Conservation (phyloP, 2,113 vertebrate genomes). For the Psilopsiagon aymara region DNA sequence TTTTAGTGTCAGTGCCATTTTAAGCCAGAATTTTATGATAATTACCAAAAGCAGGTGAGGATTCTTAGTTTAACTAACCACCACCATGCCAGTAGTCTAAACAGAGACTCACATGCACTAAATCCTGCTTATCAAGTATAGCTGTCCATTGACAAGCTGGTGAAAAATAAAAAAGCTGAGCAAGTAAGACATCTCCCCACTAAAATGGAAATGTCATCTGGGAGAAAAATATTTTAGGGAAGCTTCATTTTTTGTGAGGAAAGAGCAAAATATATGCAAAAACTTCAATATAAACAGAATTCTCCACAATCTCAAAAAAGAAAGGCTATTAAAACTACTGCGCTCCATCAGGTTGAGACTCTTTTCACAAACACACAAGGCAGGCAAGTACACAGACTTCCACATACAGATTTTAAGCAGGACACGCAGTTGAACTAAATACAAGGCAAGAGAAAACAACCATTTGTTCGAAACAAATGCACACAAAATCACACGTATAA, state of each 20-base stretch:
- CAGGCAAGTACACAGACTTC: background rate
- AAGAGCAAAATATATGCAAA: background rate
- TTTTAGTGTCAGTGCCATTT: background rate
- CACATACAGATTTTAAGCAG: background rate
- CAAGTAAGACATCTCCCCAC: background rate
- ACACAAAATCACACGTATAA: accelerated
- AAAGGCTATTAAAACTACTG: background rate
- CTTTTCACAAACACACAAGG: background rate
- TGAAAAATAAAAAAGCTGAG: background rate
- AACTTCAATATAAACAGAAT: background rate
- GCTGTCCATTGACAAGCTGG: background rate
- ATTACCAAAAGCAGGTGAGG: background rate
- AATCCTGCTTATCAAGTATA: background rate
- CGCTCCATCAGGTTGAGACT: background rate
- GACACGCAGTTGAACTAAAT: background rate
- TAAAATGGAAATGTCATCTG: background rate
- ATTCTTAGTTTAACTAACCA: background rate
- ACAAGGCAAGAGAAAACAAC: background rate
- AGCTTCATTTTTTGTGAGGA: background rate
- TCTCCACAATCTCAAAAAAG: background rate
- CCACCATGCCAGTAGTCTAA: background rate
- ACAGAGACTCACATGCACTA: background rate
- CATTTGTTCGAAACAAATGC: background rate
- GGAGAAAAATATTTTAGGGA: background rate
- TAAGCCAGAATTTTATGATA: background rate